Conservation (phyloP, 2,113 vertebrate species). For the Rhinogobius similis region DNA sequence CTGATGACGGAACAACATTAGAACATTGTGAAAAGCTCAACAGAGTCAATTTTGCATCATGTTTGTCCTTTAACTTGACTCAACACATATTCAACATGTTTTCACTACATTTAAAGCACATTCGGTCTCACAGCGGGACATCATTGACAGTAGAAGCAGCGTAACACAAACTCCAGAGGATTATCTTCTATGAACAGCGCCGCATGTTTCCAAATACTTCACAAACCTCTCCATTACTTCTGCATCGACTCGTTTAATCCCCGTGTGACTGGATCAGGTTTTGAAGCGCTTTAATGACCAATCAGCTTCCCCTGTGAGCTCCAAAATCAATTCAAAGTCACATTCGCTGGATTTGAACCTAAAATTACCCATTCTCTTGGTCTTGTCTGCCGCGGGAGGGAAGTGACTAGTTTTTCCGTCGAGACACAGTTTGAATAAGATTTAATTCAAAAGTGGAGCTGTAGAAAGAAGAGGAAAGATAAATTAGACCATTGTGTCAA, state of each 20-base stretch:
- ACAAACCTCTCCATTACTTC: constrained; percentile 33
- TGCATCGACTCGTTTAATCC: constrained; percentile 31
- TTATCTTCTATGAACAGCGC: constrained; percentile 21
- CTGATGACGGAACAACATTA: too few relatives aligned
- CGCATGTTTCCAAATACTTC: constrained; percentile 1
- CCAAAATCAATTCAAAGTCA: constrained; percentile 43
- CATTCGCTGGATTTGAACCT: constrained; percentile 26
- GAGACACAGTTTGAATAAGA: constrained; percentile 20
- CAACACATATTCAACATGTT: too few relatives aligned
- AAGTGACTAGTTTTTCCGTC: constrained; percentile 14
- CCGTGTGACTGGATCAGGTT: constrained; percentile 24
- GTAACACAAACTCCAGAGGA: not conserved
- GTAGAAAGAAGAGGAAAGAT: constrained; percentile 8
- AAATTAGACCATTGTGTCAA: constrained; percentile 8
- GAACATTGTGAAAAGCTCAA: too few relatives aligned
- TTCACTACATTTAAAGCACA: too few relatives aligned
- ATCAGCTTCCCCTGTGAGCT: constrained; percentile 31
- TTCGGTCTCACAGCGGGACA: too few relatives aligned
- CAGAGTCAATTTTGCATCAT: too few relatives aligned
- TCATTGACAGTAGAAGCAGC: too few relatives aligned
- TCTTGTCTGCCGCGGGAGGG: constrained; percentile 8
- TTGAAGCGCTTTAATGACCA: constrained; percentile 33
- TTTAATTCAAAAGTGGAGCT: constrained; percentile 12
- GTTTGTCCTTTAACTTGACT: too few relatives aligned
- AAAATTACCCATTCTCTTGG: constrained; percentile 29